phyloP scores from a whole-genome alignment of 2,797 vertebrate genomes.

The Poecile montanus region DNA sequence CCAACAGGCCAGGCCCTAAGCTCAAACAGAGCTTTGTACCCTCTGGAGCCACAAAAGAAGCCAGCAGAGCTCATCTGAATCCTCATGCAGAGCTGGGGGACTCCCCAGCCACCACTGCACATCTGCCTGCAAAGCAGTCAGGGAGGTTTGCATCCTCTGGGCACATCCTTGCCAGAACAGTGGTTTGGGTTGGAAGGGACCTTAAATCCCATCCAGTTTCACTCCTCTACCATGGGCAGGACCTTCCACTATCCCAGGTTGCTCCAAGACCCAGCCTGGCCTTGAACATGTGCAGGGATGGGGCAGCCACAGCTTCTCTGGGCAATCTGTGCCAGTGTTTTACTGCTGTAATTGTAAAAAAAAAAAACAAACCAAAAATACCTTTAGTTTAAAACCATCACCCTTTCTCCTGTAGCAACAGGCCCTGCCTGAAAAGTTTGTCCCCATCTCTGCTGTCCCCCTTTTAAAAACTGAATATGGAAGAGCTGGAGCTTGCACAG shows the following conservation, averaged over 20 bases:
- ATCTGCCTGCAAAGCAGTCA: accelerated
- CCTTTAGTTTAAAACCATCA: neutral
- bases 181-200: neutral
- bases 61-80: neutral
- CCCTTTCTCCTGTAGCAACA: neutral
- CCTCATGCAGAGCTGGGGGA: neutral
- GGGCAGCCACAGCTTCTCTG: neutral
- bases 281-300: neutral
- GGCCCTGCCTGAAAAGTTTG: neutral
- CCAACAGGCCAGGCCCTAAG: accelerated
- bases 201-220: neutral
- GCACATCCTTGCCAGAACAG: neutral
- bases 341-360: neutral
- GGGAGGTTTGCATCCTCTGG: neutral
- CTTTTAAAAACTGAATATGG: neutral
- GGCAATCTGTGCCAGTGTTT: neutral
- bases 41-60: neutral
- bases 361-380: neutral
- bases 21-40: neutral
- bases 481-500: neutral
- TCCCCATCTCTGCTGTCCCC: too few relatives aligned
- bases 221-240: neutral
- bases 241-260: neutral
- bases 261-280: neutral
- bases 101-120: neutral